These are phyloP conservation scores for Condylura cristata DNA, from an alignment of 2,113 vertebrate species.

Conservation along the genomic window DNA sequence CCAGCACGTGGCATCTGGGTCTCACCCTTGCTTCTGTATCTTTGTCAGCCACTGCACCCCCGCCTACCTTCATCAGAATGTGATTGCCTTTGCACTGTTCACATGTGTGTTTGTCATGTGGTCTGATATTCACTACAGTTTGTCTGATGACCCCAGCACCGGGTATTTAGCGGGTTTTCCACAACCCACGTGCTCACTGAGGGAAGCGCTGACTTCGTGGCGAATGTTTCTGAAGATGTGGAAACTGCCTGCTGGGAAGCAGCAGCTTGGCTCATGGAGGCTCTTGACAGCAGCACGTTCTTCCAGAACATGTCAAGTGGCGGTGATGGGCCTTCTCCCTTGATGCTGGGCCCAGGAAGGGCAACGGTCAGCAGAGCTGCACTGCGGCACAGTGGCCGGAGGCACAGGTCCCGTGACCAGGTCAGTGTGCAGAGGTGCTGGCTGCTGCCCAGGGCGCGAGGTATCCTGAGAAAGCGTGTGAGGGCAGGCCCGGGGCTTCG, in stretches of 20 bases:
- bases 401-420: accelerated
- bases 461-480: too few species aligned
- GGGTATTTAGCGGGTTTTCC: background rate
- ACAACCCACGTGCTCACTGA: background rate
- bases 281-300: background rate
- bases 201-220: too few species aligned
- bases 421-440: accelerated
- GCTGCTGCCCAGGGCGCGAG: accelerated
- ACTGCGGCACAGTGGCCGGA: background rate
- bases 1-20: background rate
- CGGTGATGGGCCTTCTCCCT: accelerated
- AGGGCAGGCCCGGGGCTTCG: background rate
- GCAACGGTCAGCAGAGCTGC: accelerated
- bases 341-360: accelerated
- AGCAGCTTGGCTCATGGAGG: background rate
- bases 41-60: background rate
- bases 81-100: background rate
- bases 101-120: background rate
- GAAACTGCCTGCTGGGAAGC: accelerated
- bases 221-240: background rate
- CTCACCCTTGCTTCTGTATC: background rate
- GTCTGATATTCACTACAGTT: background rate
- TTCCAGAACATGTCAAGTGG: background rate
- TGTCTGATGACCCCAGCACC: background rate
- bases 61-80: background rate